Conservation (phyloP, 2,797 vertebrate genomes). For the Clarias laeviceps region DNA sequence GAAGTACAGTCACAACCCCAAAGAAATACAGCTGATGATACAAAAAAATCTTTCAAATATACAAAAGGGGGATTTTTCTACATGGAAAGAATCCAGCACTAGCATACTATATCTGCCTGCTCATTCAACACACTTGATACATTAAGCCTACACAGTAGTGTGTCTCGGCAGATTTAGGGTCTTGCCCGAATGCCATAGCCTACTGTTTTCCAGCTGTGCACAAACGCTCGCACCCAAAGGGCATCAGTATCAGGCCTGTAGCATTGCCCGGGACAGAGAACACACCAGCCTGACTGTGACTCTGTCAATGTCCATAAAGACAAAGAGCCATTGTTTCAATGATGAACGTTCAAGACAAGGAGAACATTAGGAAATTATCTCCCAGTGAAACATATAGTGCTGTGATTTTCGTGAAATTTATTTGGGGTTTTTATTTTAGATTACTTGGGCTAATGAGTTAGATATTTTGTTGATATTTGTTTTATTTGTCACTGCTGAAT, state of each 20-base stretch:
- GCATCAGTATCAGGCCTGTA: slow-evolving; percentile 26
- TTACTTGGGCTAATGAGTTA: neutral
- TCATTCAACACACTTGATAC: slow-evolving; percentile 22
- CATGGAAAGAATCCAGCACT: slow-evolving; percentile 4
- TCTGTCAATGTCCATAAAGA: slow-evolving; percentile 17
- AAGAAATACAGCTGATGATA: slow-evolving; percentile 16
- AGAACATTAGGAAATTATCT: slow-evolving; percentile 15
- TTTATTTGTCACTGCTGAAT: neutral
- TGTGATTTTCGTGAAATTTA: neutral
- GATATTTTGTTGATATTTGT: neutral
- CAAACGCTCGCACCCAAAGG: slow-evolving; percentile 27
- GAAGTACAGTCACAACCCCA: neutral
- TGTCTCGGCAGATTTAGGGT: neutral
- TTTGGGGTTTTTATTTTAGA: slow-evolving; percentile 10
- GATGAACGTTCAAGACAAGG: slow-evolving; percentile 13
- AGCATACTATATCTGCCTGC: slow-evolving; percentile 7
- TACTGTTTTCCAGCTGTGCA: slow-evolving; percentile 44
- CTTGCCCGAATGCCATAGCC: slow-evolving; percentile 20
- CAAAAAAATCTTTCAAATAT: slow-evolving; percentile 17
- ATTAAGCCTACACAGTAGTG: slow-evolving; percentile 28
- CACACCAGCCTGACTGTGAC: slow-evolving; percentile 16
- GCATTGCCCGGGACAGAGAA: slow-evolving; percentile 10
- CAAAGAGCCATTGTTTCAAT: slow-evolving; percentile 17
- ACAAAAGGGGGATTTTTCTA: slow-evolving; percentile 22
- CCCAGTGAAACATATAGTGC: neutral